These are phyloP conservation scores for Chrysaora quinquecirrha DNA, from an alignment of 30 jellyfish, hydroid and myxozoan genomes.

Conservation along the genomic window DNA sequence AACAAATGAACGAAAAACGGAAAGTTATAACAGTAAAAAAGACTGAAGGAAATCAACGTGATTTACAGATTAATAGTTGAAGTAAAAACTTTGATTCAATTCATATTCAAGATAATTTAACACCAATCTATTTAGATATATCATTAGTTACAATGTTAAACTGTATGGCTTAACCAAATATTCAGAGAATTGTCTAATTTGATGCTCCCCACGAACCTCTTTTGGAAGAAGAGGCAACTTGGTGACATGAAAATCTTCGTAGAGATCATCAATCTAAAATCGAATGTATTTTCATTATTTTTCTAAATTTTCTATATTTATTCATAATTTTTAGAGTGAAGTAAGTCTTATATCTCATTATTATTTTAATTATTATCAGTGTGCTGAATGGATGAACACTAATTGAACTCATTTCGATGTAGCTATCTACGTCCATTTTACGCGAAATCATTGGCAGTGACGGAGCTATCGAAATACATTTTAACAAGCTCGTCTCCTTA, in stretches of 20 bases:
- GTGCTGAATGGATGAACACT: too few species aligned
- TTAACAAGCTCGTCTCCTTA: too few species aligned
- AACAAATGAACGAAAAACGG: background rate
- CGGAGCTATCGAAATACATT: too few species aligned
- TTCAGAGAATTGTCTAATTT: constrained; percentile 74
- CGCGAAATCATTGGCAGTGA: too few species aligned
- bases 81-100: background rate
- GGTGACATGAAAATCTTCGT: constrained; percentile 93
- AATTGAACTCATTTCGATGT: too few species aligned
- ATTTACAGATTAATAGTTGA: background rate
- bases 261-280: constrained; percentile 84
- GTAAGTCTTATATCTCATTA: too few species aligned
- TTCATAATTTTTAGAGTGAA: too few species aligned
- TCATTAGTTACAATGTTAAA: too few species aligned
- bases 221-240: constrained; percentile 89
- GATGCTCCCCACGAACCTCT: constrained; percentile 94
- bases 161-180: constrained; percentile 70
- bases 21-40: background rate
- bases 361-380: too few species aligned
- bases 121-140: too few species aligned
- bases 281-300: background rate
- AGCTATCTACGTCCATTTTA: too few species aligned
- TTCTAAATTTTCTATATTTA: too few species aligned
- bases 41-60: background rate
- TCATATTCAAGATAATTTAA: background rate